A percentile compares a stretch with the other conserved stretches of the same genome.
Conservation (phyloP, 2,888 invertebrate genomes). For the Chrysopilus asiliformis region DNA sequence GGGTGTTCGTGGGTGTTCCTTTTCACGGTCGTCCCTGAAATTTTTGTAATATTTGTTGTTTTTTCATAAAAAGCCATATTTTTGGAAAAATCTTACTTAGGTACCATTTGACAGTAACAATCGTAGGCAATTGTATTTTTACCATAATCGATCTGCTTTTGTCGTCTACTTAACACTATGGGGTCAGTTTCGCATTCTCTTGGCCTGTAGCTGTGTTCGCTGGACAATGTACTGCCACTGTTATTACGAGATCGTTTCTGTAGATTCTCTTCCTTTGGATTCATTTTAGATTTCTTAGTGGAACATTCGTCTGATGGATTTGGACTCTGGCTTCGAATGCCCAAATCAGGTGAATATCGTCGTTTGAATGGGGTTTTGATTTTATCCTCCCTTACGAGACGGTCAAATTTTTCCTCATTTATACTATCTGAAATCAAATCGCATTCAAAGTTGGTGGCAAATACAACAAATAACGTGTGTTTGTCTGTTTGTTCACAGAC, state of each 20-base stretch:
- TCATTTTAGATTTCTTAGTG: slow-evolving; percentile 11
- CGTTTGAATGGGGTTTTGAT: slow-evolving; percentile 34
- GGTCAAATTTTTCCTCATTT: slow-evolving; percentile 33
- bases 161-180: slow-evolving; percentile 55
- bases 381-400: slow-evolving; percentile 31
- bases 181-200: slow-evolving; percentile 56
- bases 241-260: not conserved
- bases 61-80: too few species aligned
- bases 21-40: slow-evolving; percentile 46
- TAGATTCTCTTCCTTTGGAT: too few species aligned
- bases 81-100: slow-evolving; percentile 49
- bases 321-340: slow-evolving; percentile 28
- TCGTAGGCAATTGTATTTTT: slow-evolving; percentile 84
- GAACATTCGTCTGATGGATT: slow-evolving; percentile 7
- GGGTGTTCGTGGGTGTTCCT: slow-evolving; percentile 77
- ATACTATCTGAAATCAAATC: slow-evolving; percentile 21
- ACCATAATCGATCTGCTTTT: slow-evolving; percentile 91
- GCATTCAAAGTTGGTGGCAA: not conserved
- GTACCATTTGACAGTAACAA: slow-evolving; percentile 53
- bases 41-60: slow-evolving; percentile 4
- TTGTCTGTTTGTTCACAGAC: too few species aligned
- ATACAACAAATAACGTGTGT: too few species aligned
- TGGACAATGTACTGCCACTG: slow-evolving; percentile 17
- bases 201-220: slow-evolving; percentile 13
- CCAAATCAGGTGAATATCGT: slow-evolving; percentile 28